Percentiles rank a stretch among this genome's conserved stretches.
phyloP scores from a whole-genome alignment of 2,113 vertebrate genomes.

The Blennius ocellaris region DNA sequence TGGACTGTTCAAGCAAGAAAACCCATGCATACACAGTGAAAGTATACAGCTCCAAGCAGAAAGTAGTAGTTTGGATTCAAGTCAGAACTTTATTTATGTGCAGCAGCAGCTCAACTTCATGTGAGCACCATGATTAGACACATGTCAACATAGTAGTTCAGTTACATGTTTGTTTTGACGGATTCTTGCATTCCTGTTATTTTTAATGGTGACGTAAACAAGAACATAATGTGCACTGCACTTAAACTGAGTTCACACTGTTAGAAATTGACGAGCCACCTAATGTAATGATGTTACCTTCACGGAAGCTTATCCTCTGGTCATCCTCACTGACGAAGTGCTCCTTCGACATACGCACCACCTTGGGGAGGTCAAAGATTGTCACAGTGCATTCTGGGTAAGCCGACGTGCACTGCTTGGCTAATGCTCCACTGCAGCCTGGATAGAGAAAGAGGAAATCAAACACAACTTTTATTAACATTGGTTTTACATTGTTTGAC shows the following conservation, averaged over 20 bases:
- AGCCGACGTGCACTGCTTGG: slow-evolving; percentile 80
- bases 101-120: too few species aligned
- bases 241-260: background rate
- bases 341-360: slow-evolving; percentile 78
- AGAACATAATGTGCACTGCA: background rate
- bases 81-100: too few species aligned
- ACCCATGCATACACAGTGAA: too few species aligned
- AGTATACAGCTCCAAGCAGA: too few species aligned
- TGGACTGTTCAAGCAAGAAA: background rate
- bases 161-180: background rate
- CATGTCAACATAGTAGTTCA: too few species aligned
- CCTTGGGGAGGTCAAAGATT: slow-evolving; percentile 89
- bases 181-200: background rate
- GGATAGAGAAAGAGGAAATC: slow-evolving; percentile 14
- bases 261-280: slow-evolving; percentile 16
- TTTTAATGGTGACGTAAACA: background rate
- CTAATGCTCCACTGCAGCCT: slow-evolving; percentile 92
- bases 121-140: too few species aligned
- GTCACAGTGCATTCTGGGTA: slow-evolving; percentile 86
- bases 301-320: slow-evolving; percentile 78
- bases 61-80: too few species aligned
- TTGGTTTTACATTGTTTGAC: background rate
- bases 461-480: background rate
- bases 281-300: slow-evolving; percentile 77
- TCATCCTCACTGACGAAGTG: slow-evolving; percentile 79